Base-by-base conservation (phyloP, 2,113 vertebrate genomes). In the Bufo bufo region DNA sequence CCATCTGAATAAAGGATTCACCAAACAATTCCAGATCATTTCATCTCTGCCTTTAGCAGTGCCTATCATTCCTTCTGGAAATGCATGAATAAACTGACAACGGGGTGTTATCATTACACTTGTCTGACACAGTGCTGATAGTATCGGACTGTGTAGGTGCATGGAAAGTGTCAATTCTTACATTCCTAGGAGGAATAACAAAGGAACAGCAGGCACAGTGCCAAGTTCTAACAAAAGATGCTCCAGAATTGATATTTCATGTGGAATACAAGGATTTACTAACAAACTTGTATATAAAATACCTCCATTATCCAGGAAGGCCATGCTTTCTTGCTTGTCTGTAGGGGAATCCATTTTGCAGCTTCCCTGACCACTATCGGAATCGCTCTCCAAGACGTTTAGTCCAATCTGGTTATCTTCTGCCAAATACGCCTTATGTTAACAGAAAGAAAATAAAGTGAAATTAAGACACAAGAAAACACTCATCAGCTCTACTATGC, bases 291-390 rank as follows among this genome's bases (percentile, higher is more conserved):
- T 7, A 6, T 54, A 0, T 58, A 58, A 93, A 94, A 90, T 85
- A 96, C 95, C 95, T 94, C 79, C 17, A 33, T 93, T 93, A 19
- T 92, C 91, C 0, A 85, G 79, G n/a, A 85, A 77, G 0, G 0
- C 91, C 0, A 4, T 1, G 63, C 3, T 54, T 10, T 72, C 84
- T 72, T 45, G 45, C 11, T 75, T 72, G 17, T 50, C 90, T 0
- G 85, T 82, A 0, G 94, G 93, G 65, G 95, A 96, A 0, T 85
- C 82, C 13, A 93, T 89, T 89, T 92, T 93, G 59, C 89, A 93
- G 92, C 97, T 97, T 79, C 94, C 94, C 85, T 95, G 95, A 6
- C 97, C 97, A 1, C 97, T 98, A 93, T 96, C 96, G 1, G 93
- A 95, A 91, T 96, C 96, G 0, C 94, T 96, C 20, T 95, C 94